phyloP scores from a whole-genome alignment of 2,113 vertebrate species.

The Larimichthys crocea region DNA sequence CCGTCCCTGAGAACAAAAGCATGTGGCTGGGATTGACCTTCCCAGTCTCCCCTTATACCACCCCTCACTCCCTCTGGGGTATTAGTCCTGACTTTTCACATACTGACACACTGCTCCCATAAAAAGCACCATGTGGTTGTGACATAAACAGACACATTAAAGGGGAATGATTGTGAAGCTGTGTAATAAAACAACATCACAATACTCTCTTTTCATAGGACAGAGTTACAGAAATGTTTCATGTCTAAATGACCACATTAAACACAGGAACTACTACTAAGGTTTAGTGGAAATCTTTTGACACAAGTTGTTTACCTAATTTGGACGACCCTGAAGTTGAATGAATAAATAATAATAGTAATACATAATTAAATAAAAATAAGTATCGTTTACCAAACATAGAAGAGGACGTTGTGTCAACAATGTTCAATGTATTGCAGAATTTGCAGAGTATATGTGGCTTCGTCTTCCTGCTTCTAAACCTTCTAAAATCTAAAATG shows the following conservation, averaged over 20 bases:
- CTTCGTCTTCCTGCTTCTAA: slow-evolving; percentile 8
- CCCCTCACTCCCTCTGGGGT: slow-evolving; percentile 2
- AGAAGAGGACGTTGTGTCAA: background rate
- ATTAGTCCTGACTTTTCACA: slow-evolving; percentile 64
- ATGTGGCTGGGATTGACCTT: slow-evolving; percentile 34
- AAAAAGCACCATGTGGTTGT: slow-evolving; percentile 32
- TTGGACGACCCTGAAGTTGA: no score
- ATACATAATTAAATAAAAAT: background rate
- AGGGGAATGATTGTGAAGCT: background rate
- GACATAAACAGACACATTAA: slow-evolving; percentile 32
- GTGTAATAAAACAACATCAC: background rate
- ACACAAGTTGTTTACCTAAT: no score
- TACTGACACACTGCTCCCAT: slow-evolving; percentile 66
- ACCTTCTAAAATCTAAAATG: background rate
- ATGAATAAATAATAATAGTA: no score
- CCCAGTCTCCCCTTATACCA: background rate
- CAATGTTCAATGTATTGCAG: background rate
- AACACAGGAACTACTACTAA: no score
- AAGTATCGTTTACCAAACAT: background rate
- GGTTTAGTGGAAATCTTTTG: no score
- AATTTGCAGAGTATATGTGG: background rate
- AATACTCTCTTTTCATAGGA: background rate
- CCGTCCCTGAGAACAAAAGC: background rate
- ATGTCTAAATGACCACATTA: no score
- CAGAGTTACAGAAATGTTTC: no score